Evolutionary conservation across 2,113 vertebrate species (phyloP), one percentile per base, ranked within the genome.

Genomic region (Ciconia maguari): DNA sequence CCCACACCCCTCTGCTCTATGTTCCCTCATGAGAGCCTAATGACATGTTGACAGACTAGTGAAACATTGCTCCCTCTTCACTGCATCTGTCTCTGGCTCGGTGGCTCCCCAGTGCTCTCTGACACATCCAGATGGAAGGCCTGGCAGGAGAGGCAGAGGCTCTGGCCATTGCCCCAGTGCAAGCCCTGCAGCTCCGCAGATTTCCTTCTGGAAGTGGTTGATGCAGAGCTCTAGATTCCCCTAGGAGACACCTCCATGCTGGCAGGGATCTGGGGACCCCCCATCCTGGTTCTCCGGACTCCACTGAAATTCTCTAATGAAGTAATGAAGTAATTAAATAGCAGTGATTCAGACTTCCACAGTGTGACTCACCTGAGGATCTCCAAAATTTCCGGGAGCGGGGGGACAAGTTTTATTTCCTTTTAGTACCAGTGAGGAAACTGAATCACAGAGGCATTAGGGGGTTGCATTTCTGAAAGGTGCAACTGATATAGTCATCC

Each of bases 1-100:
- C 82, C 80, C 61, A 77, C 82, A 83, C 55, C 90, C 87, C 91
- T 96, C 91, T 86, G 94, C 93, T 98, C 96, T 69, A 55, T 62
- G 96, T 97, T 97, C 95, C 97, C 96, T 94, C 96, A 91, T 91
- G 96, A 97, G 94, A 97, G 95, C 85, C 87, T 96, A 95, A 96
- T 97, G 97, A 97, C 96, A 97, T 52, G 87, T 90, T 98, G 97
- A 98, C 97, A 97, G 97, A 95, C 74, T 52, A 44, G 85, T 96
- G 91, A 96, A 97, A 94, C 96, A 95, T 90, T 74, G 95, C 94
- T 96, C 95, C 97, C 92, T 94, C 95, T 95, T 89, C 66, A 54
- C 77, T 86, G 93, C 93, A 76, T 96, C 96, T 97, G 97, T 91
- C 96, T 97, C 88, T 93, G 82, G 85, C 93, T 93, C 81, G 1